Evolutionary conservation across 2,888 invertebrate species (phyloP).

Genomic region (Eupithecia inturbata): DNA sequence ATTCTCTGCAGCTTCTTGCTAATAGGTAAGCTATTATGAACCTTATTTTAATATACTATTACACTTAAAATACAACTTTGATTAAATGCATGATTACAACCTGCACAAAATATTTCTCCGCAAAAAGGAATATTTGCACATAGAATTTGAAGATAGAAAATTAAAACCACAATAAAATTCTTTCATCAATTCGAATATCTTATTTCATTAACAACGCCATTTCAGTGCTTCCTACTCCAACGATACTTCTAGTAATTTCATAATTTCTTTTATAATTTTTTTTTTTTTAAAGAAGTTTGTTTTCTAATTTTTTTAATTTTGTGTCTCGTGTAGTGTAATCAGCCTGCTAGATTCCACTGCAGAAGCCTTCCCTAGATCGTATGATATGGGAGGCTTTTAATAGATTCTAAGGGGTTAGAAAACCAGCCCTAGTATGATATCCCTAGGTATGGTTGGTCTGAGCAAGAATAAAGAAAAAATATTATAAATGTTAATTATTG

Average conservation of each 20-base stretch:
- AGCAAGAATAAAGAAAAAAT: not conserved
- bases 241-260: not conserved
- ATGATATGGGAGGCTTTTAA: no score
- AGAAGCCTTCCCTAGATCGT: not conserved
- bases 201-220: no score
- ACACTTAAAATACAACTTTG: no score
- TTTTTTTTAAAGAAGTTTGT: no score
- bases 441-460: no score
- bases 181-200: no score
- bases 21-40: constrained; percentile 68
- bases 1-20: constrained; percentile 94
- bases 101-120: not conserved
- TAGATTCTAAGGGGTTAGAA: no score
- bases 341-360: not conserved
- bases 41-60: not conserved
- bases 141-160: not conserved
- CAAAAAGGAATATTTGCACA: not conserved
- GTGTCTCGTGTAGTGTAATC: no score
- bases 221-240: no score
- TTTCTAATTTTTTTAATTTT: no score
- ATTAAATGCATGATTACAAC: not conserved
- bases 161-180: not conserved
- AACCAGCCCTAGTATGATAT: no score
- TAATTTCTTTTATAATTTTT: no score
- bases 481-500: not conserved